A percentile compares a stretch with the other conserved stretches of the same genome.
Evolutionary conservation across 53 echinoderm and acorn worm genomes (phyloP).

Genomic region (Astropecten irregularis): DNA sequence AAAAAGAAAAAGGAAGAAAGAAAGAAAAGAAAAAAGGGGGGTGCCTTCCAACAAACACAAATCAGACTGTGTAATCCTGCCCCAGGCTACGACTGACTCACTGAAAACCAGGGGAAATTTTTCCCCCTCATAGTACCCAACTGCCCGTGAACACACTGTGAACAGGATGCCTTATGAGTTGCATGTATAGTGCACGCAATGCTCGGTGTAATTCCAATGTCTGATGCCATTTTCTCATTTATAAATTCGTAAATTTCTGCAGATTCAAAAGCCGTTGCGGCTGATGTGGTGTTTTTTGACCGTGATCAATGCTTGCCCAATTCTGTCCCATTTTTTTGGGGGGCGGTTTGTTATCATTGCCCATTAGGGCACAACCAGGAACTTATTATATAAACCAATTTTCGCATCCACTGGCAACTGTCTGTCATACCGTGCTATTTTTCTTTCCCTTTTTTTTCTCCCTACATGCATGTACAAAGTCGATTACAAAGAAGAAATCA

Average conservation of each 20-base stretch:
- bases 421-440: too few species aligned
- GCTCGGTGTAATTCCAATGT: too few species aligned
- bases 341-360: too few species aligned
- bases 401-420: too few species aligned
- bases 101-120: conserved; percentile 35
- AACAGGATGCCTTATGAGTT: conserved; percentile 32
- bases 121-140: conserved; percentile 14
- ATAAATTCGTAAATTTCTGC: not conserved
- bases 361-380: too few species aligned
- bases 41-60: conserved; percentile 6
- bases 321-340: not conserved
- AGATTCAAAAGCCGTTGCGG: not conserved
- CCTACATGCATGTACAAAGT: too few species aligned
- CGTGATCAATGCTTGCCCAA: not conserved
- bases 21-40: not conserved
- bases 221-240: not conserved
- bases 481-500: too few species aligned
- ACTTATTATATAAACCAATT: too few species aligned
- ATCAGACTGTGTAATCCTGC: conserved; percentile 46
- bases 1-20: not conserved
- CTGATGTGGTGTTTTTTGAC: conserved; percentile 23
- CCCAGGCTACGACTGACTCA: conserved; percentile 44
- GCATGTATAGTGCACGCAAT: too few species aligned
- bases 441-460: too few species aligned
- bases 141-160: conserved; percentile 9